Evolutionary conservation across 1,140 invertebrate genomes (phyloP).

Genomic region (Periplaneta americana): DNA sequence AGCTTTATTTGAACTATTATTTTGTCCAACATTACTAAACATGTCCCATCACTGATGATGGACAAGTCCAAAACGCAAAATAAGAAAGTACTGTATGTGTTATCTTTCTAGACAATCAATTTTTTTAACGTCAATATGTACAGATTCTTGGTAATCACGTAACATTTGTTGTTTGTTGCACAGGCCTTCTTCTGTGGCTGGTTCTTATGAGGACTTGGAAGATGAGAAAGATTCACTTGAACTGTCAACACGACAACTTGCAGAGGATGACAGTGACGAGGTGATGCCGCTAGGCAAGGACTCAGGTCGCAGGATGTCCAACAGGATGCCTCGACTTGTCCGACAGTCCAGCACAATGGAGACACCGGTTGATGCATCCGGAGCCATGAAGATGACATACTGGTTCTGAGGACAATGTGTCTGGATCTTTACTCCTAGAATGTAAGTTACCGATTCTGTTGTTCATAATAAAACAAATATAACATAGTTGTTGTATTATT

Average conservation of each 20-base stretch:
- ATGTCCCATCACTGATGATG: no score
- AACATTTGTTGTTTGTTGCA: neutral
- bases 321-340: slow-evolving; percentile 52
- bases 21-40: no score
- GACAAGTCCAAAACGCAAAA: no score
- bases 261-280: neutral
- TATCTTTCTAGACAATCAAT: no score
- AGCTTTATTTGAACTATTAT: no score
- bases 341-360: slow-evolving; percentile 71
- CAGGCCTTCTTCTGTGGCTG: slow-evolving; percentile 27
- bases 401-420: slow-evolving; percentile 58
- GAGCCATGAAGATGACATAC: slow-evolving; percentile 74
- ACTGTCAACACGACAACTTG: neutral
- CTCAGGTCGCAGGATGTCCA: neutral
- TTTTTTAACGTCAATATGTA: no score
- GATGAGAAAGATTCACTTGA: slow-evolving; percentile 23
- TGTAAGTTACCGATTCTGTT: no score
- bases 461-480: no score
- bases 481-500: no score
- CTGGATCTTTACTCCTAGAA: no score
- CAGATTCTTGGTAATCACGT: no score
- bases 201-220: slow-evolving; percentile 40
- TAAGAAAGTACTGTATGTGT: no score
- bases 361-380: slow-evolving; percentile 67
- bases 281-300: neutral